phyloP scores from a whole-genome alignment of 2,888 invertebrate species.

The Drosophila flavopinicola region DNA sequence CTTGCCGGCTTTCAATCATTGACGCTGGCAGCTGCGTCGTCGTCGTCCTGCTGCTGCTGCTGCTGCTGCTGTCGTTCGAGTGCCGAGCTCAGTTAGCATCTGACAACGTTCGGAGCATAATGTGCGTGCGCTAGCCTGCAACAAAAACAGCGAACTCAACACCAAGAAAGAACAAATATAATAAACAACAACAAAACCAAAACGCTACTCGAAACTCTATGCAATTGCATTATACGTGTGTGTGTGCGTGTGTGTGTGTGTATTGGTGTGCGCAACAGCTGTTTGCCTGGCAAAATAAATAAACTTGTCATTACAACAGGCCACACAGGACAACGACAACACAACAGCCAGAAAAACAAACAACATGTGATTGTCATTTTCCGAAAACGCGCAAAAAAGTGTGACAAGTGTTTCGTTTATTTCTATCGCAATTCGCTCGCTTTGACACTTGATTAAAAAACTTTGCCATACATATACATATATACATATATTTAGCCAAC shows the following conservation, averaged over 20 bases:
- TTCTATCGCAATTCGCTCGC: slow-evolving; percentile 5
- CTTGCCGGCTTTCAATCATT: slow-evolving; percentile 62
- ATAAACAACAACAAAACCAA: slow-evolving; percentile 1
- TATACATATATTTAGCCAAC: slow-evolving; percentile 1
- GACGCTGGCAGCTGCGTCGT: slow-evolving; percentile 28
- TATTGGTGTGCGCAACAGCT: slow-evolving; percentile 56
- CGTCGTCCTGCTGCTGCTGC: slow-evolving; percentile 4
- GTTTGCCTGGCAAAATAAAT: slow-evolving; percentile 46
- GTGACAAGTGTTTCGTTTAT: slow-evolving; percentile 34
- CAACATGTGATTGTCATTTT: slow-evolving; percentile 23
- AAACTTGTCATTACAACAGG: slow-evolving; percentile 34
- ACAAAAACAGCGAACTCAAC: slow-evolving; percentile 10
- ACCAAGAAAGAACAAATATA: too few species aligned
- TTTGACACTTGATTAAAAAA: slow-evolving; percentile 69
- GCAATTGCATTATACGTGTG: slow-evolving; percentile 11
- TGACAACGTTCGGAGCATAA: slow-evolving; percentile 63
- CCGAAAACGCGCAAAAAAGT: slow-evolving; percentile 7
- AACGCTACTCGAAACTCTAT: neutral
- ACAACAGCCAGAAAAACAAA: slow-evolving; percentile 13
- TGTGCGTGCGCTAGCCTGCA: slow-evolving; percentile 56
- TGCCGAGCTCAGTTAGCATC: slow-evolving; percentile 57
- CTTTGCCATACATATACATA: slow-evolving; percentile 39
- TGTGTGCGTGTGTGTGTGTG: slow-evolving; percentile 8
- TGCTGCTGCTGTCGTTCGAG: slow-evolving; percentile 6
- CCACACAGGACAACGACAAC: slow-evolving; percentile 4